Percentiles rank a stretch among this genome's conserved stretches.
Conservation (phyloP, 2,888 invertebrate species). For the Dione juno region DNA sequence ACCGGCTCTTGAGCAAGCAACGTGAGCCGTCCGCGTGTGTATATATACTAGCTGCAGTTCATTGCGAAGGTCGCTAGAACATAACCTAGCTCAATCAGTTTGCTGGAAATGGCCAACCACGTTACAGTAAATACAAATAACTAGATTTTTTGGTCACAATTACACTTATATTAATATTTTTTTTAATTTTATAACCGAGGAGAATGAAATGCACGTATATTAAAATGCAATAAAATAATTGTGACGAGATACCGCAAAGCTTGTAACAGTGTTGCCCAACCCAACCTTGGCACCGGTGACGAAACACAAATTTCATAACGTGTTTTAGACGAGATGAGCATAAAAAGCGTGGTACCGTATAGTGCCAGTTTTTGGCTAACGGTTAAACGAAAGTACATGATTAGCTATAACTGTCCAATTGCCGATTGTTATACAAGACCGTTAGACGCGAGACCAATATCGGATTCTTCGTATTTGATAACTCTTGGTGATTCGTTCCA, state of each 20-base stretch:
- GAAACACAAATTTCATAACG: constrained; percentile 76
- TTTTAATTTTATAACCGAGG: neutral
- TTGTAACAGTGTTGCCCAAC: constrained; percentile 52
- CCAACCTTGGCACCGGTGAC: constrained; percentile 66
- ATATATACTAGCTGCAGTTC: constrained; percentile 31
- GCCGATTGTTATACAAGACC: constrained; percentile 47
- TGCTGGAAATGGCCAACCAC: constrained; percentile 29
- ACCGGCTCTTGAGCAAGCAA: constrained; percentile 29
- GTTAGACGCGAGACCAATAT: constrained; percentile 36
- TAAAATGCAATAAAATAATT: constrained; percentile 6
- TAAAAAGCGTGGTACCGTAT: constrained; percentile 79
- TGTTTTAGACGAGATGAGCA: constrained; percentile 71
- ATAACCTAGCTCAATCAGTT: constrained; percentile 38
- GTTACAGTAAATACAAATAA: constrained; percentile 8
- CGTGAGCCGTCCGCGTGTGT: constrained; percentile 39
- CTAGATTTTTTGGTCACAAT: neutral
- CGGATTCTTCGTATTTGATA: constrained; percentile 34
- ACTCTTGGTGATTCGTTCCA: constrained; percentile 32
- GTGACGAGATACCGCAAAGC: constrained; percentile 4
- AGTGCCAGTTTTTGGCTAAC: constrained; percentile 79
- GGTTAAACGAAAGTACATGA: constrained; percentile 74
- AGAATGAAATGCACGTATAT: neutral
- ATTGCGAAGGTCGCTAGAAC: constrained; percentile 43
- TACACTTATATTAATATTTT: neutral
- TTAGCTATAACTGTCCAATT: constrained; percentile 76